Percentiles rank a stretch among this genome's conserved stretches.
Evolutionary conservation across 2,797 vertebrate species (phyloP).

Genomic region (Nasua narica): DNA sequence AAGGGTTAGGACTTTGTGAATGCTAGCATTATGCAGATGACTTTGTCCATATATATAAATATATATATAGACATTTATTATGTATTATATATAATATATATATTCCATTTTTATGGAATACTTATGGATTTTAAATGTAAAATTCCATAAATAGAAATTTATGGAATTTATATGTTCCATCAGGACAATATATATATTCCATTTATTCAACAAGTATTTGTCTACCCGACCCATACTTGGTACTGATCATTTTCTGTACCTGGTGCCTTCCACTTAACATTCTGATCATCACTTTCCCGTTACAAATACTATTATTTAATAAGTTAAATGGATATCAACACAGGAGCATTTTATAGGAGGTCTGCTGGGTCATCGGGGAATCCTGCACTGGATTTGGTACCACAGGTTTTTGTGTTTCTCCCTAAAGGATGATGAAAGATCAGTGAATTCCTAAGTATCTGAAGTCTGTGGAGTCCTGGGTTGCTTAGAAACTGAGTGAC

Average conservation of each 20-base stretch:
- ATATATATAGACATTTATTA: too few species aligned
- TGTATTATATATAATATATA: not conserved
- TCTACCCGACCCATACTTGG: not conserved
- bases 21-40: not conserved
- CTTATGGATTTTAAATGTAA: too few species aligned
- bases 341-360: not conserved
- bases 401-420: conserved; percentile 41
- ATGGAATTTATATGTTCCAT: too few species aligned
- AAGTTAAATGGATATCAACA: not conserved
- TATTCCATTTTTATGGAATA: too few species aligned
- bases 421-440: conserved; percentile 61
- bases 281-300: not conserved
- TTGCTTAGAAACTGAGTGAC: conserved; percentile 70
- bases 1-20: not conserved
- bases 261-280: not conserved
- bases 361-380: not conserved
- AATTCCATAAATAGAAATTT: too few species aligned
- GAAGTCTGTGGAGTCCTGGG: conserved; percentile 47
- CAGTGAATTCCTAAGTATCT: not conserved
- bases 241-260: not conserved
- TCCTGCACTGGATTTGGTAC: not conserved
- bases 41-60: not conserved
- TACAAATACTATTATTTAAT: conserved; percentile 7
- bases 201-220: not conserved
- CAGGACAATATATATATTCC: too few species aligned